A percentile compares a stretch with the other conserved stretches of the same genome.
Evolutionary conservation across 2,113 vertebrate genomes (phyloP).

Genomic region (Pseudonaja textilis): DNA sequence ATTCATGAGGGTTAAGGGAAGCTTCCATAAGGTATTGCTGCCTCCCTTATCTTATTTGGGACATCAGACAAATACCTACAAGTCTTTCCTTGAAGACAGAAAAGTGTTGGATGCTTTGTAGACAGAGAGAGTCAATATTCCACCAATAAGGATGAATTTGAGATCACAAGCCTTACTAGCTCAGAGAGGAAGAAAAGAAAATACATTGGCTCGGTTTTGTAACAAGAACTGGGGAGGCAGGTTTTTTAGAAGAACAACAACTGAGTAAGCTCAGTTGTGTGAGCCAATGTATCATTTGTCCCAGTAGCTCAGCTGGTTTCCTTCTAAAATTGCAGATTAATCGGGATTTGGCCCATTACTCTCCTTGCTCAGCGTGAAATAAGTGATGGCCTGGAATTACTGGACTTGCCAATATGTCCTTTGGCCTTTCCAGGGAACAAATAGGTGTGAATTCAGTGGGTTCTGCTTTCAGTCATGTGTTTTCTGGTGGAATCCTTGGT

Average conservation of each 20-base stretch:
- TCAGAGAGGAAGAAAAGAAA: rapidly evolving
- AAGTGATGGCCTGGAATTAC: neutral
- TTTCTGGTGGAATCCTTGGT: neutral
- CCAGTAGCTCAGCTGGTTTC: constrained; percentile 1
- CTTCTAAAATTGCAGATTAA: neutral
- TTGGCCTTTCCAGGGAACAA: neutral
- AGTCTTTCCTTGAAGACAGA: neutral
- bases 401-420: neutral
- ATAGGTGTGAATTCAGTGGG: neutral
- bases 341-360: neutral
- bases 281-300: neutral
- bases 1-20: neutral
- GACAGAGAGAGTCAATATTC: too few species aligned
- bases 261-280: neutral
- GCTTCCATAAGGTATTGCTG: neutral
- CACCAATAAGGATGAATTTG: neutral
- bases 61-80: neutral
- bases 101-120: neutral
- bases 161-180: neutral
- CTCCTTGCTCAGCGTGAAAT: neutral
- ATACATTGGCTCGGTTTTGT: neutral
- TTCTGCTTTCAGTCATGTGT: neutral
- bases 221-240: neutral
- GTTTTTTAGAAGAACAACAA: rapidly evolving
- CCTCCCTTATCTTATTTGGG: neutral